Evolutionary conservation across 2,888 invertebrate species (phyloP).

Genomic region (Buathra laborator): DNA sequence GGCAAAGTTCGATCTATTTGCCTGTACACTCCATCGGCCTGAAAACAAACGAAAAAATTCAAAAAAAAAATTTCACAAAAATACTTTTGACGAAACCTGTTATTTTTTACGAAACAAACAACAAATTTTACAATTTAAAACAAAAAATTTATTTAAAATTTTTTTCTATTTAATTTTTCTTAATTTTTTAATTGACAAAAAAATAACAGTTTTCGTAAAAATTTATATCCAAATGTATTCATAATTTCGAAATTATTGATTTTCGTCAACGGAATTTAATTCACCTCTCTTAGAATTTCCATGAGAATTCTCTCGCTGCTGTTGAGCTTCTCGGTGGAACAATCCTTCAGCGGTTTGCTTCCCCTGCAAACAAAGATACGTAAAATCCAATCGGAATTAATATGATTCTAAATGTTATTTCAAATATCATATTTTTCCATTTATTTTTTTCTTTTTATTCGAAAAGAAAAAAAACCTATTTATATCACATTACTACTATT

Average conservation of each 20-base stretch:
- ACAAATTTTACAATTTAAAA: too few species aligned
- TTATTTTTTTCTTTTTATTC: too few species aligned
- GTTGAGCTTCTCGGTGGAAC: constrained; percentile 31
- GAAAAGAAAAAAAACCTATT: background rate
- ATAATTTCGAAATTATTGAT: background rate
- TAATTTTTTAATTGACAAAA: too few species aligned
- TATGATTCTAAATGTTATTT: too few species aligned
- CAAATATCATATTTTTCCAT: too few species aligned
- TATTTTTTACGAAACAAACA: too few species aligned
- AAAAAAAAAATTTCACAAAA: background rate
- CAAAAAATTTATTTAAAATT: too few species aligned
- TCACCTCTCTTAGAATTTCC: constrained; percentile 49
- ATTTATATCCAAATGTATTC: background rate
- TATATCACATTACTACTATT: too few species aligned
- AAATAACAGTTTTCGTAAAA: too few species aligned
- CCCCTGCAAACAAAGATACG: constrained; percentile 40
- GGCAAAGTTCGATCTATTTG: constrained; percentile 57
- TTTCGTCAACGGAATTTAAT: background rate
- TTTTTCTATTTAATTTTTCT: too few species aligned
- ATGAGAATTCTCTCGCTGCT: constrained; percentile 53
- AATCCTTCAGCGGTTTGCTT: constrained; percentile 35
- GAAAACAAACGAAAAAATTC: background rate
- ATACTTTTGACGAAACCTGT: too few species aligned
- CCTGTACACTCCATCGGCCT: constrained; percentile 61
- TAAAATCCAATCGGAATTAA: too few species aligned